These are phyloP conservation scores for Chiloscyllium plagiosum DNA, from an alignment of 2,113 vertebrate genomes.

Conservation along the genomic window DNA sequence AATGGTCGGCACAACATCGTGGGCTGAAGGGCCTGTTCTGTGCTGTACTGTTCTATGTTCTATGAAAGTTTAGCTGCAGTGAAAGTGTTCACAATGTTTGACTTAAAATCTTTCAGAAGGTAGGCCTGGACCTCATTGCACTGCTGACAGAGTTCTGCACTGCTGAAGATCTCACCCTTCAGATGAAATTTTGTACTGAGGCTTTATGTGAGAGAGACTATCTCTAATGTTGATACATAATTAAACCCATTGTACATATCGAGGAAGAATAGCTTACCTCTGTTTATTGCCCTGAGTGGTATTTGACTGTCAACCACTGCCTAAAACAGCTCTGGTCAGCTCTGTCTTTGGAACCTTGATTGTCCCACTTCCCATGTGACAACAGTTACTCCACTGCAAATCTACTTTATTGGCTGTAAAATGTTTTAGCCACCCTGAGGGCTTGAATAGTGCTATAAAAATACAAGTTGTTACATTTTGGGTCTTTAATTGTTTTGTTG, in stretches of 20 bases:
- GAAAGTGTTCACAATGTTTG: not conserved
- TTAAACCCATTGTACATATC: not conserved
- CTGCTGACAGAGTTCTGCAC: not conserved
- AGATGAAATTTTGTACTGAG: not conserved
- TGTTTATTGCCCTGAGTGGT: not conserved
- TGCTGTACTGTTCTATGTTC: no score
- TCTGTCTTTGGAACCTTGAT: not conserved
- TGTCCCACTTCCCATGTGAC: not conserved
- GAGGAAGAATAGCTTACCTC: not conserved
- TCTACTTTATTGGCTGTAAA: not conserved
- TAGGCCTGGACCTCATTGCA: not conserved
- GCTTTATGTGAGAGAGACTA: not conserved
- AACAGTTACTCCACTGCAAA: not conserved
- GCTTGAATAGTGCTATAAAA: not conserved
- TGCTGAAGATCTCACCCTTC: not conserved
- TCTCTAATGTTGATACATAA: not conserved
- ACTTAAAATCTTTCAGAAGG: not conserved
- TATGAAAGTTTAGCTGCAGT: not conserved
- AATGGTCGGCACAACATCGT: no score
- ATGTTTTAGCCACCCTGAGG: not conserved
- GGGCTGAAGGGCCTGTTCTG: no score
- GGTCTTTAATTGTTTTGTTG: not conserved
- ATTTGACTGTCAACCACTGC: not conserved
- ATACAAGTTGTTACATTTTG: not conserved
- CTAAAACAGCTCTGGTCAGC: not conserved